A percentile compares a stretch with the other conserved stretches of the same genome.
Conservation (phyloP, 1,140 invertebrate species). For the Saxidomus purpurata region DNA sequence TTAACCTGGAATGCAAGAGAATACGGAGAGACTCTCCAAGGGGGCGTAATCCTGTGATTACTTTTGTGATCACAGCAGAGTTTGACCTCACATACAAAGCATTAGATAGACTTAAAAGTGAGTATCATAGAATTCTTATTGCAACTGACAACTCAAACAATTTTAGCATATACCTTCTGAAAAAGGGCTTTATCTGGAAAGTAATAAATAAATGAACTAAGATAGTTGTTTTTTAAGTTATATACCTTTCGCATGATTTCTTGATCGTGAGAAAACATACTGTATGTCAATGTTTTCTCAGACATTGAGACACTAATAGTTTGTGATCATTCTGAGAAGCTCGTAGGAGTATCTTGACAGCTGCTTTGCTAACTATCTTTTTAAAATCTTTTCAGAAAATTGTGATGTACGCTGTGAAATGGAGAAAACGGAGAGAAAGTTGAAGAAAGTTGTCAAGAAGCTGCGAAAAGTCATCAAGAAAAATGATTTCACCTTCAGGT, state of each 20-base stretch:
- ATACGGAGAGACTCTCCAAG: conserved; percentile 2
- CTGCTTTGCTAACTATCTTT: no score
- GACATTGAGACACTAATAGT: no score
- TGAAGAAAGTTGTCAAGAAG: conserved; percentile 78
- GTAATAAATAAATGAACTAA: no score
- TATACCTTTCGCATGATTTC: no score
- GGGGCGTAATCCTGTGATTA: conserved; percentile 2
- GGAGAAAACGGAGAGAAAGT: conserved; percentile 72
- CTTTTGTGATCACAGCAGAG: conserved; percentile 74
- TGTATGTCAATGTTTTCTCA: no score
- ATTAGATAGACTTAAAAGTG: conserved; percentile 31
- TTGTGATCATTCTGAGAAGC: no score
- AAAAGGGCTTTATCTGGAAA: no score
- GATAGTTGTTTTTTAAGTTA: no score
- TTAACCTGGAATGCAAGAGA: conserved; percentile 68
- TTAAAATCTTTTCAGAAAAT: conserved; percentile 64
- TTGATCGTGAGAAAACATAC: no score
- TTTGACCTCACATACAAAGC: conserved; percentile 72
- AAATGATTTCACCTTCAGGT: conserved; percentile 76
- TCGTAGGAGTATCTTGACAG: no score
- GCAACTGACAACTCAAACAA: conserved; percentile 34
- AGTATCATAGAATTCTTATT: conserved; percentile 54
- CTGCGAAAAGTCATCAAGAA: conserved; percentile 71
- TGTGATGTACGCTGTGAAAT: conserved; percentile 78
- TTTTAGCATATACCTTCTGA: no score